phyloP scores from a whole-genome alignment of 1,140 invertebrate species.

The Hyles vespertilio region DNA sequence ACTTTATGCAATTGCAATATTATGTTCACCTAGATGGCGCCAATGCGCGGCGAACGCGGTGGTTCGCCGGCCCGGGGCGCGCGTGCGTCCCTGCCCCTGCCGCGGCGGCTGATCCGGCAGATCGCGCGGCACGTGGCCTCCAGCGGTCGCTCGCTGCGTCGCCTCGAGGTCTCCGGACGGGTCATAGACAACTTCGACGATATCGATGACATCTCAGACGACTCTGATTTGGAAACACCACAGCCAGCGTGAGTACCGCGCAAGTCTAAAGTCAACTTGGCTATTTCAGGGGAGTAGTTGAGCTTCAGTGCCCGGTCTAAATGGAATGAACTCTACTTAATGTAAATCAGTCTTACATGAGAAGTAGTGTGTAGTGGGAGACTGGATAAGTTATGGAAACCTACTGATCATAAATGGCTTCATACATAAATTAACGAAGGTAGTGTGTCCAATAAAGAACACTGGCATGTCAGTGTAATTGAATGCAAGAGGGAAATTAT shows the following conservation, averaged over 20 bases:
- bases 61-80: slow-evolving; percentile 64
- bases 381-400: too few relatives aligned
- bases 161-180: slow-evolving; percentile 70
- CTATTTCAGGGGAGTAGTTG: too few relatives aligned
- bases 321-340: too few relatives aligned
- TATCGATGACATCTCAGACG: slow-evolving; percentile 59
- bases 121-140: slow-evolving; percentile 71
- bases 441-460: too few relatives aligned
- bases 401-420: too few relatives aligned
- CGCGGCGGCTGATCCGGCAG: slow-evolving; percentile 67
- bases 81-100: slow-evolving; percentile 62
- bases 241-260: slow-evolving; percentile 56
- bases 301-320: too few relatives aligned
- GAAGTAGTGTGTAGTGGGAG: too few relatives aligned
- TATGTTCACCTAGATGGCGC: slow-evolving; percentile 54
- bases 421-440: too few relatives aligned
- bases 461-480: too few relatives aligned
- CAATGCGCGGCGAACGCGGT: slow-evolving; percentile 69
- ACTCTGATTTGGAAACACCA: slow-evolving; percentile 57
- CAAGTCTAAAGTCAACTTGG: too few relatives aligned
- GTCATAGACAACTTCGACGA: slow-evolving; percentile 74
- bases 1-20: background rate
- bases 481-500: too few relatives aligned
- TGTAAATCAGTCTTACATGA: too few relatives aligned
- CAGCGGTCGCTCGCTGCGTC: slow-evolving; percentile 65